Conservation (phyloP, 35 echinoderm and acorn worm species). For the Heliocidaris tuberculata region DNA sequence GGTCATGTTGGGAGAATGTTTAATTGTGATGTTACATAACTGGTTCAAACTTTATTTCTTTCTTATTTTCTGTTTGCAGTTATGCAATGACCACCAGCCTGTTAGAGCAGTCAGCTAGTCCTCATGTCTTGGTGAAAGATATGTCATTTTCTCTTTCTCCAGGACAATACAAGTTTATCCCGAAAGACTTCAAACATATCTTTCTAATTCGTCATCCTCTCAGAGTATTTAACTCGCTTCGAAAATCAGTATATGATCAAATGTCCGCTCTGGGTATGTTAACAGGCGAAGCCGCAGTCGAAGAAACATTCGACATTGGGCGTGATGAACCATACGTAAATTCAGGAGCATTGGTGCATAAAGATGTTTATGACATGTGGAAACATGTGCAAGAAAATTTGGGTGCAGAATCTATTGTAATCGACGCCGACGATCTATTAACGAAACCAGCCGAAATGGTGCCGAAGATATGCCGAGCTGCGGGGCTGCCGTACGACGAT, state of each 20-base stretch:
- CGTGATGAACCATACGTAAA: not conserved
- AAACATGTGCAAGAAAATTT: conserved; percentile 44
- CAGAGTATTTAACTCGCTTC: conserved; percentile 46
- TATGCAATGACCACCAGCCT: not conserved
- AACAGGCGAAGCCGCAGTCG: not conserved
- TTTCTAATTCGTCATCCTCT: conserved; percentile 70
- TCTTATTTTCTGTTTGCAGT: not conserved
- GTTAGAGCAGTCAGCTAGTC: not conserved
- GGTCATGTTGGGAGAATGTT: no score
- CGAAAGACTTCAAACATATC: conserved; percentile 55
- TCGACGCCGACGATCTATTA: conserved; percentile 66
- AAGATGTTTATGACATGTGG: conserved; percentile 48
- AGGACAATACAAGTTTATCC: not conserved
- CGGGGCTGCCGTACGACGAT: conserved; percentile 47
- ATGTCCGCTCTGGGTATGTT: not conserved
- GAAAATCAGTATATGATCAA: conserved; percentile 15
- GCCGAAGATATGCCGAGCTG: conserved; percentile 41
- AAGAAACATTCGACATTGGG: conserved; percentile 27
- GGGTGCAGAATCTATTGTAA: conserved; percentile 38
- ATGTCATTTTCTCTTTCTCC: not conserved
- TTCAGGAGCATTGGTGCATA: not conserved
- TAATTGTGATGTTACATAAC: no score
- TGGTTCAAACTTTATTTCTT: not conserved
- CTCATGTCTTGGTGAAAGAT: conserved; percentile 33
- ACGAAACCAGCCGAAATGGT: conserved; percentile 51